Percentiles rank a stretch among this genome's conserved stretches.
These are phyloP conservation scores for Holacanthus passer DNA, from an alignment of 2,113 vertebrate genomes.

Conservation along the genomic window DNA sequence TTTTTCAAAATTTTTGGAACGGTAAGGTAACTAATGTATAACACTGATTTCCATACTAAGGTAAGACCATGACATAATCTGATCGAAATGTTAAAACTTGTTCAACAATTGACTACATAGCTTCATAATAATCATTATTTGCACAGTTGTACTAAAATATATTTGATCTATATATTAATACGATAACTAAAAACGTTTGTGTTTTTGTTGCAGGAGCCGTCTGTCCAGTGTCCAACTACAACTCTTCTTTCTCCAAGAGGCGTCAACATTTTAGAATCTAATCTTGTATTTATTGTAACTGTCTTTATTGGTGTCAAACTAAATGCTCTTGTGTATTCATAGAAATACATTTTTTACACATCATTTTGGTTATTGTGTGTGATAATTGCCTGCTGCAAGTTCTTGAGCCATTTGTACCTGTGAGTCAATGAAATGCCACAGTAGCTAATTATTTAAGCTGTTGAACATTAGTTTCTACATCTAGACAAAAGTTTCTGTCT, in stretches of 20 bases:
- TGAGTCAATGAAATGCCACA: background rate
- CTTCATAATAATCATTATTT: background rate
- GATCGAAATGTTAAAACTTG: background rate
- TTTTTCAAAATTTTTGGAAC: background rate
- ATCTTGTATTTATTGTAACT: conserved; percentile 9
- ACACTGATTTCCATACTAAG: conserved; percentile 1
- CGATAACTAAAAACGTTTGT: background rate
- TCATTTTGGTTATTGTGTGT: background rate
- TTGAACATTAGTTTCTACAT: background rate
- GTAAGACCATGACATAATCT: conserved; percentile 38
- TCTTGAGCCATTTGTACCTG: background rate
- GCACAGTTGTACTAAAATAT: rapidly evolving
- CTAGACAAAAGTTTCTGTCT: background rate
- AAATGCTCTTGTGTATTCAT: conserved; percentile 3
- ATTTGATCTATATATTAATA: background rate
- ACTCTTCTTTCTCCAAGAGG: background rate
- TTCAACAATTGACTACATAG: background rate
- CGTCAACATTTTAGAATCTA: background rate
- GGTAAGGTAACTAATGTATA: conserved; percentile 52
- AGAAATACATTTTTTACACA: background rate
- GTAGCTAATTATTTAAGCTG: too few species aligned
- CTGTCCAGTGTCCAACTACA: background rate
- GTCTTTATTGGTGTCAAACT: background rate
- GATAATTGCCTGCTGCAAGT: background rate
- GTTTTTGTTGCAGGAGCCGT: conserved; percentile 58